A percentile compares a stretch with the other conserved stretches of the same genome.
Evolutionary conservation across 2,888 invertebrate genomes (phyloP).

Genomic region (Anorthoa munda): DNA sequence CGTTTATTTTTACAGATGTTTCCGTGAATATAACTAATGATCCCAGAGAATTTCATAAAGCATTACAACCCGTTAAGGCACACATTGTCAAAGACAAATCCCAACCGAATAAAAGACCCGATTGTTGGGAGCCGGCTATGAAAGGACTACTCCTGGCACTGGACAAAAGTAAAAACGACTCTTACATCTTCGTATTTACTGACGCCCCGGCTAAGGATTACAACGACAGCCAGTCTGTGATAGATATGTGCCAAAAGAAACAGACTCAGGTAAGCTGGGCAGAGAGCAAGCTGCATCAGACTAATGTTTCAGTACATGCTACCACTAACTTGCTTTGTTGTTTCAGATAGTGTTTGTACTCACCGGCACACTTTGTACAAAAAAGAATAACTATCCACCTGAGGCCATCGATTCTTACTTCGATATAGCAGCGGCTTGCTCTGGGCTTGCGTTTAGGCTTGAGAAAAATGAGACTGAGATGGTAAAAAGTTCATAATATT

Average conservation of each 20-base stretch:
- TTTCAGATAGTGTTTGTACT: constrained; percentile 60
- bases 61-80: neutral
- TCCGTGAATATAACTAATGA: neutral
- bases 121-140: constrained; percentile 68
- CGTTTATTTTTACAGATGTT: neutral
- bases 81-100: neutral
- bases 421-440: constrained; percentile 59
- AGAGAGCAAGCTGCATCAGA: neutral
- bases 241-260: constrained; percentile 66
- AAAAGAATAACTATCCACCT: accelerated
- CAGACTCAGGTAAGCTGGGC: constrained; percentile 63
- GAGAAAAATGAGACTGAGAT: constrained; percentile 10
- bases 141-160: constrained; percentile 67
- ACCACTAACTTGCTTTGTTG: neutral
- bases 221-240: constrained; percentile 43
- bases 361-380: constrained; percentile 45
- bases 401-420: constrained; percentile 44
- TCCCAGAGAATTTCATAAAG: neutral
- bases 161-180: constrained; percentile 63
- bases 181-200: constrained; percentile 72
- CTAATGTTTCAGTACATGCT: neutral
- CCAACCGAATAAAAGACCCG: too few relatives aligned
- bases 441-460: constrained; percentile 45
- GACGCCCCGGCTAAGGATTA: constrained; percentile 72
- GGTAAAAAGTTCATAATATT: constrained; percentile 47